A percentile compares a stretch with the other conserved stretches of the same genome.
Conservation (phyloP, 2,113 vertebrate genomes). For the Ammodytes dubius region DNA sequence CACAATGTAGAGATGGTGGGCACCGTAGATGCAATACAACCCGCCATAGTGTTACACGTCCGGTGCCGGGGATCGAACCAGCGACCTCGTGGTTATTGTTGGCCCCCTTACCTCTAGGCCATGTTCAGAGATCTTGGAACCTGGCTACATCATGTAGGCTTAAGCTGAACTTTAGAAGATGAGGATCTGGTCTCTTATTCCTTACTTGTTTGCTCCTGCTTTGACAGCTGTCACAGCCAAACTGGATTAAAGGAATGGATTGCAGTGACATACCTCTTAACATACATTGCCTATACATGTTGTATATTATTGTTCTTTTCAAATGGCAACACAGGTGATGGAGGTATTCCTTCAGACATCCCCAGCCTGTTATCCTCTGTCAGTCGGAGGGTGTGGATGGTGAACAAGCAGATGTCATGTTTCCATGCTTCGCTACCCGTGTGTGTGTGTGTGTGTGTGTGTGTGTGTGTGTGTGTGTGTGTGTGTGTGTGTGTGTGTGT, state of each 20-base stretch:
- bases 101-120: too few relatives aligned
- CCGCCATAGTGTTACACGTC: too few relatives aligned
- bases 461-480: too few relatives aligned
- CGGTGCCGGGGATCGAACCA: too few relatives aligned
- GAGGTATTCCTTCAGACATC: conserved; percentile 4
- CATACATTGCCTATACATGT: background rate
- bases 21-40: too few relatives aligned
- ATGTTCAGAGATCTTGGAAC: background rate
- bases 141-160: background rate
- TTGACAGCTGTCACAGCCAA: background rate
- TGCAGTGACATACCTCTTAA: background rate
- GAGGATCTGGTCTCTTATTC: background rate
- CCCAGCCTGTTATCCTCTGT: background rate
- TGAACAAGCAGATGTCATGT: conserved; percentile 31
- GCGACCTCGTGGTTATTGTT: too few relatives aligned
- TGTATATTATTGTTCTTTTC: background rate
- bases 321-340: conserved; percentile 3
- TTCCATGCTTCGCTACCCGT: conserved; percentile 25
- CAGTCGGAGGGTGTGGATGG: conserved; percentile 1
- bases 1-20: too few relatives aligned
- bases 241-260: background rate
- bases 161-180: background rate
- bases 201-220: background rate
- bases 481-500: too few relatives aligned
- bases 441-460: background rate